A percentile compares a stretch with the other conserved stretches of the same genome.
Evolutionary conservation across 2,113 vertebrate species (phyloP).

Genomic region (Pelodiscus sinensis): DNA sequence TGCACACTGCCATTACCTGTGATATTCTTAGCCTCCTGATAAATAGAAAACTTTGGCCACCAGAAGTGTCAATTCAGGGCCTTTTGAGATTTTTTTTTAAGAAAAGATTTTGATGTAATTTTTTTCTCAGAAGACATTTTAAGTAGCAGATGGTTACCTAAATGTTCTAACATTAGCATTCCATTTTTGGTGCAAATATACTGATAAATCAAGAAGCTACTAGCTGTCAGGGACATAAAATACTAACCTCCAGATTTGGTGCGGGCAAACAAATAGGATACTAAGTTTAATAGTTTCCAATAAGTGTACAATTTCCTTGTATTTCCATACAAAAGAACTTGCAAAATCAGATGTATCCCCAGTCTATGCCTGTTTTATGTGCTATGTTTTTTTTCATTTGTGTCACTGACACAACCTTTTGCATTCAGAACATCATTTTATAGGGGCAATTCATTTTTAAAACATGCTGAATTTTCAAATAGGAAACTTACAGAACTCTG

Average conservation of each 20-base stretch:
- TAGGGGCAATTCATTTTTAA: not conserved
- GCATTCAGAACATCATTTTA: not conserved
- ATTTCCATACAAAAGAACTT: accelerated
- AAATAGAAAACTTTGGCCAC: not conserved
- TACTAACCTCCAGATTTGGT: not conserved
- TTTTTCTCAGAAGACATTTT: not conserved
- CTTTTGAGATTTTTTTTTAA: not conserved
- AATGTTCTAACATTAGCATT: not conserved
- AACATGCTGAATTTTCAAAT: not conserved
- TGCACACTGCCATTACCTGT: not conserved
- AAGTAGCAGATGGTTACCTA: not conserved
- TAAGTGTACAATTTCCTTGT: not conserved
- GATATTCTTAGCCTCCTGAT: not conserved
- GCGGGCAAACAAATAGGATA: not conserved
- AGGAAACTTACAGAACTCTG: conserved; percentile 10
- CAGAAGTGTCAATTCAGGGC: not conserved
- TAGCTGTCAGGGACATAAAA: not conserved
- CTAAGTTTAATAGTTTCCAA: not conserved
- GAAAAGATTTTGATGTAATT: not conserved
- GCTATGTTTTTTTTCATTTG: not conserved
- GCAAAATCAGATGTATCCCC: not conserved
- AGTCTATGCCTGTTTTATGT: not conserved
- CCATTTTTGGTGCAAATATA: not conserved
- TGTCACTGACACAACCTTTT: not conserved
- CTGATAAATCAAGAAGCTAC: not conserved